phyloP scores from a whole-genome alignment of 2,113 vertebrate species.

The Myotis yumanensis region DNA sequence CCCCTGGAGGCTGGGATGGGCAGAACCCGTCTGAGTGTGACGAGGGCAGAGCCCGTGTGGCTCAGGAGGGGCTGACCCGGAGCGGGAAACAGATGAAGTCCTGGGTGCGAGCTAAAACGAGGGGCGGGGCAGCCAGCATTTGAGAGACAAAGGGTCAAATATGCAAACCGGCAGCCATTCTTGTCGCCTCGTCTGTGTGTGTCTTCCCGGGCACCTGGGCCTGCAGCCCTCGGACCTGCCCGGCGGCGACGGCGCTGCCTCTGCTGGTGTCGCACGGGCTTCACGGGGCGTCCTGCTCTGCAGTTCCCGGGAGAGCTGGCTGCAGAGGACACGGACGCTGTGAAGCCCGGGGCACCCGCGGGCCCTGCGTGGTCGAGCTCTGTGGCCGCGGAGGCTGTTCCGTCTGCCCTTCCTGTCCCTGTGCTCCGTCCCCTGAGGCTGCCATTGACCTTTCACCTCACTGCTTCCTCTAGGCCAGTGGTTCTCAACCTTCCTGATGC shows the following conservation, averaged over 20 bases:
- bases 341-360: too few relatives aligned
- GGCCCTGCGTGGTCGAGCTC: background rate
- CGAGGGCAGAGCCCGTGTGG: background rate
- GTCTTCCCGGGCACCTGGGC: too few relatives aligned
- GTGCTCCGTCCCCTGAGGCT: background rate
- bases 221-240: background rate
- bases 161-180: accelerated
- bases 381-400: too few relatives aligned
- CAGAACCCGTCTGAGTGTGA: accelerated
- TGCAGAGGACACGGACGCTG: background rate
- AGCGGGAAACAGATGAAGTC: background rate
- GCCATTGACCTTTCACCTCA: background rate
- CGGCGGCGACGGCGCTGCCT: background rate
- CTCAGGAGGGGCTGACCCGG: accelerated
- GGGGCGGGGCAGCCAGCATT: accelerated
- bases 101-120: accelerated
- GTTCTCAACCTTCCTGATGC: too few relatives aligned
- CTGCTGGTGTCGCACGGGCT: too few relatives aligned
- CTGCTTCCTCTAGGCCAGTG: background rate
- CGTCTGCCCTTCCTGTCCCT: background rate
- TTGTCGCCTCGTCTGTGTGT: accelerated
- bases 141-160: background rate
- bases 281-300: background rate
- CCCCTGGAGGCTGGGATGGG: background rate
- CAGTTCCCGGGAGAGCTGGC: background rate